Base-by-base conservation (phyloP, 1,140 invertebrate genomes). In the Drepana arcuata region DNA sequence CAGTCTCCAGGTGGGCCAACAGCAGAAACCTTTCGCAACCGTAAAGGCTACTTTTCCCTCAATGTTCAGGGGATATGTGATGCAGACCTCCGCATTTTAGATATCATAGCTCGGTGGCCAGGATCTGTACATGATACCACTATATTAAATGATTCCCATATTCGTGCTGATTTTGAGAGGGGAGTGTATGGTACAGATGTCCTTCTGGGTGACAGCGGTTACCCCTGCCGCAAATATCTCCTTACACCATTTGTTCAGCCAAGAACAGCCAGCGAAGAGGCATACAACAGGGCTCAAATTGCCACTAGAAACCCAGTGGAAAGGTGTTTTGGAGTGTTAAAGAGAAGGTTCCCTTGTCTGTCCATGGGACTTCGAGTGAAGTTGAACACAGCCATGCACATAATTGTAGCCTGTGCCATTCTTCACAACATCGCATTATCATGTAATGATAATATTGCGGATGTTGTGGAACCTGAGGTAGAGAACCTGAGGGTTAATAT, bases 181-280 rank as follows among this genome's bases (percentile, higher is more conserved):
- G 24, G 24, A 4, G 2, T 26, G 10, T 26, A 26, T 10, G n/a
- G n/a, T 2, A 2, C 6, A 3, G 4, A 6, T n/a, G n/a, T 10
- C 10, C 24, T 26, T 26, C 6, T 26, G n/a, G 24, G 2, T n/a
- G 24, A 26, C 24, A 26, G 24, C n/a, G 24, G 24, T 2, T 26
- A 26, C n/a, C 6, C 10, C 6, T n/a, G 10, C n/a, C 6, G 24
- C 2, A 10, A 10, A 6, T 26, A 26, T 10, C n/a, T 26, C n/a
- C 14, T 71, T 10, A 61, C 61, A 7, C 68, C 66, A 12, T 44
- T 60, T 35, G 40, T 55, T 16, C 14, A 40, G 7, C 41, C 47
- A 16, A 10, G 5, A 33, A 23, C 24, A n/a, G 3, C 14, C n/a
- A 15, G 13, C n/a, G 33, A 41, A 30, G 24, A 45, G 33, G 2